A percentile compares a stretch with the other conserved stretches of the same genome.
These are phyloP conservation scores for Notiomystis cincta DNA, from an alignment of 2,113 vertebrate genomes.

Conservation along the genomic window DNA sequence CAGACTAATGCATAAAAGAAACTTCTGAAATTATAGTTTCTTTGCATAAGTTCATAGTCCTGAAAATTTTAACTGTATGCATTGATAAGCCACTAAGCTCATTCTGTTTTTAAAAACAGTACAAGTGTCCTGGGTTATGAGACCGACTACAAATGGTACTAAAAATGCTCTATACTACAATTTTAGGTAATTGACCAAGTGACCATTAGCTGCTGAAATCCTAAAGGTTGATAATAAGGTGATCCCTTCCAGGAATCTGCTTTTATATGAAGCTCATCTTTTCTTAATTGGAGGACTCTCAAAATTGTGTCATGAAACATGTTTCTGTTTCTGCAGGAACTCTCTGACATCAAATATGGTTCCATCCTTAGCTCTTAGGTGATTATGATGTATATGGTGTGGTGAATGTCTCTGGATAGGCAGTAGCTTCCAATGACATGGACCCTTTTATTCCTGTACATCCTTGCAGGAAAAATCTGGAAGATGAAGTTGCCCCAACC, in stretches of 20 bases:
- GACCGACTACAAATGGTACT: not conserved
- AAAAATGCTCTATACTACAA: not conserved
- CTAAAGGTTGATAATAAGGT: not conserved
- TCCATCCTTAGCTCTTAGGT: not conserved
- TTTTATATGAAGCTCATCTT: not conserved
- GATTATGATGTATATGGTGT: not conserved
- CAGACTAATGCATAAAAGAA: not conserved
- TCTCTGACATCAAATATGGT: not conserved
- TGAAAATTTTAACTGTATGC: not conserved
- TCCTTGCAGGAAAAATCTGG: not conserved
- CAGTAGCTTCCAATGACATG: not conserved
- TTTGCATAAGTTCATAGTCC: not conserved
- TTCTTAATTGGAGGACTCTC: not conserved
- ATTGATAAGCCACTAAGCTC: not conserved
- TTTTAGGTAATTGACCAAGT: not conserved
- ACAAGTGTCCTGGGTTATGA: not conserved
- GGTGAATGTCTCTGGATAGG: not conserved
- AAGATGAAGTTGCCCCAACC: not conserved
- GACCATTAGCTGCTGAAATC: not conserved
- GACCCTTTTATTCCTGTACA: not conserved
- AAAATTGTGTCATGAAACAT: not conserved
- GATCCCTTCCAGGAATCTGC: not conserved
- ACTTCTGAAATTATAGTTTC: not conserved
- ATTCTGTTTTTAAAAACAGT: not conserved
- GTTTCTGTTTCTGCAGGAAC: not conserved